Evolutionary conservation across 2,797 vertebrate species (phyloP).

Genomic region (Artibeus jamaicensis): DNA sequence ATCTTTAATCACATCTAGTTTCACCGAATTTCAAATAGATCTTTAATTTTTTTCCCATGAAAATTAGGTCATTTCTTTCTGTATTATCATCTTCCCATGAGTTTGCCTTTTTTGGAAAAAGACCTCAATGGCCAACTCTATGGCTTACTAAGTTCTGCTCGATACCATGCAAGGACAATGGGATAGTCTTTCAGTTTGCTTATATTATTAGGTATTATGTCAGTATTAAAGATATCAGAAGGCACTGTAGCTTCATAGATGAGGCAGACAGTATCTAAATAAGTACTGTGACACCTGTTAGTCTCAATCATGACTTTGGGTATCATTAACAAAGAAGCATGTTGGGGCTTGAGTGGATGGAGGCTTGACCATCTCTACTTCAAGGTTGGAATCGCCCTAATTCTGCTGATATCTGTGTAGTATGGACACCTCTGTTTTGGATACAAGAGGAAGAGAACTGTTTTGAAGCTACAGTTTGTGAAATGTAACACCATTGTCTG

Average conservation of each 20-base stretch:
- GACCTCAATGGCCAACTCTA: slow-evolving; percentile 64
- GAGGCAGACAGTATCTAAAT: slow-evolving; percentile 67
- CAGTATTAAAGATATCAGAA: slow-evolving; percentile 79
- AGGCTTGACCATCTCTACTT: neutral
- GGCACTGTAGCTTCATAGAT: slow-evolving; percentile 68
- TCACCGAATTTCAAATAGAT: slow-evolving; percentile 31
- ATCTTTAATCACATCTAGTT: slow-evolving; percentile 55
- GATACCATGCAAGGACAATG: slow-evolving; percentile 82
- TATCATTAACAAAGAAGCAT: slow-evolving; percentile 65
- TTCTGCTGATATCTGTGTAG: slow-evolving; percentile 60
- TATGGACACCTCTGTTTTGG: slow-evolving; percentile 66
- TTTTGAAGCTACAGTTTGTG: slow-evolving; percentile 49
- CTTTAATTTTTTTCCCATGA: slow-evolving; percentile 20
- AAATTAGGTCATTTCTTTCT: slow-evolving; percentile 64
- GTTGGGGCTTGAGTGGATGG: neutral
- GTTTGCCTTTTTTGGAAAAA: slow-evolving; percentile 50
- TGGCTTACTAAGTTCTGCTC: slow-evolving; percentile 69
- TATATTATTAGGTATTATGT: slow-evolving; percentile 85
- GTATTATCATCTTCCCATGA: slow-evolving; percentile 54
- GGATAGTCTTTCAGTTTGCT: slow-evolving; percentile 83
- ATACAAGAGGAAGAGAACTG: slow-evolving; percentile 52
- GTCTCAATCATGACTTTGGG: slow-evolving; percentile 65
- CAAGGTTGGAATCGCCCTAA: slow-evolving; percentile 43
- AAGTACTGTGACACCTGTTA: slow-evolving; percentile 77
- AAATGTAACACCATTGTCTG: slow-evolving; percentile 70